Conservation (phyloP, 2,113 vertebrate species). For the Uria lomvia region DNA sequence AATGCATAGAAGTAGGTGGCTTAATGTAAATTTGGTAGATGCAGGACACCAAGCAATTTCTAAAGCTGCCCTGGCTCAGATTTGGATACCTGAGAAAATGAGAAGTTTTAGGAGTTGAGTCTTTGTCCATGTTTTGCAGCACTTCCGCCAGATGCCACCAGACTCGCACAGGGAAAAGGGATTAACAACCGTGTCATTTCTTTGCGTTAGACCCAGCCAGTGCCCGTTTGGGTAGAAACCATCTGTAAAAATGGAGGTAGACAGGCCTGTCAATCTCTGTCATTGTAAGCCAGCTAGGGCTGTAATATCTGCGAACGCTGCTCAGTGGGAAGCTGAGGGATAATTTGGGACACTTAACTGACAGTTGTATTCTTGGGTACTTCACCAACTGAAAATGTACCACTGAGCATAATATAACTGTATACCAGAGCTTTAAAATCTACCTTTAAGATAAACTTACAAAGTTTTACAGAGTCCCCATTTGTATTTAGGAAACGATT, state of each 20-base stretch:
- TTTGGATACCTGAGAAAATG: neutral
- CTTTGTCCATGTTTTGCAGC: neutral
- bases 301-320: neutral
- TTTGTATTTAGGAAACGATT: neutral
- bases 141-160: neutral
- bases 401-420: neutral
- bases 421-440: neutral
- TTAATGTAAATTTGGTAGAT: neutral
- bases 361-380: neutral
- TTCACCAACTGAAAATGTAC: neutral
- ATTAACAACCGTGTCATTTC: neutral
- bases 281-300: neutral
- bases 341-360: neutral
- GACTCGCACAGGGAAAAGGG: rapidly evolving
- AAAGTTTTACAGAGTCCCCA: neutral
- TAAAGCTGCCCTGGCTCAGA: neutral
- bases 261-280: neutral
- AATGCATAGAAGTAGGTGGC: neutral
- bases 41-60: neutral
- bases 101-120: neutral
- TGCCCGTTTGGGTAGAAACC: neutral
- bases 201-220: neutral
- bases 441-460: neutral
- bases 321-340: neutral
- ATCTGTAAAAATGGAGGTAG: neutral